Conservation (phyloP, 2,797 vertebrate species). For the Labeo calbasu region DNA sequence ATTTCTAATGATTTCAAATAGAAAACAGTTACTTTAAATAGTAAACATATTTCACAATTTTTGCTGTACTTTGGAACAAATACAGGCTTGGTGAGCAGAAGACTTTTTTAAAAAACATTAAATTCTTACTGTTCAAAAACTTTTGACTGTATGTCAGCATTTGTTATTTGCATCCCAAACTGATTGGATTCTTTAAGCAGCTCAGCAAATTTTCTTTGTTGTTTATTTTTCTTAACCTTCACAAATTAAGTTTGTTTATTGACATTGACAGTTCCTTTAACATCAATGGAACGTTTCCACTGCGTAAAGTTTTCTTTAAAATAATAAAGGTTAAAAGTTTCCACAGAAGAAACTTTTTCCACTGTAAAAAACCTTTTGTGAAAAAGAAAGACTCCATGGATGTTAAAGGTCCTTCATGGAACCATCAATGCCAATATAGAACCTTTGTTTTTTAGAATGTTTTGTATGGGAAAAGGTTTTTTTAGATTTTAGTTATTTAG, state of each 20-base stretch:
- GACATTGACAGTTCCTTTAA: neutral
- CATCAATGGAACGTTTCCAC: neutral
- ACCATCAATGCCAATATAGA: neutral
- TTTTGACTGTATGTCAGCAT: neutral
- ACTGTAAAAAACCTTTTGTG: neutral
- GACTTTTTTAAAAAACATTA: too few species aligned
- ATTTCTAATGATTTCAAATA: too few species aligned
- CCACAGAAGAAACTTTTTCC: neutral
- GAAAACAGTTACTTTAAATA: too few species aligned
- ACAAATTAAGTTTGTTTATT: neutral
- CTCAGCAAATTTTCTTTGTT: neutral
- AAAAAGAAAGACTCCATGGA: neutral
- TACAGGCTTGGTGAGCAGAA: too few species aligned
- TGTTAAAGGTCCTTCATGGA: neutral
- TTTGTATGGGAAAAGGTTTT: neutral
- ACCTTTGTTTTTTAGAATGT: neutral
- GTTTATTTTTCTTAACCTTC: too few species aligned
- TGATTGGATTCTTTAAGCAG: neutral
- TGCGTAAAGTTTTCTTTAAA: neutral
- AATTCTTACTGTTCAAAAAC: too few species aligned
- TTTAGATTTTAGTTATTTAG: neutral
- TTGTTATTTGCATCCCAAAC: neutral
- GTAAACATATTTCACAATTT: too few species aligned
- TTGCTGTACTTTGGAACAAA: too few species aligned
- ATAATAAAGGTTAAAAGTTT: neutral